Conservation (phyloP, 92 coral and sea anemone genomes). For the Palythoa grandiflora region DNA sequence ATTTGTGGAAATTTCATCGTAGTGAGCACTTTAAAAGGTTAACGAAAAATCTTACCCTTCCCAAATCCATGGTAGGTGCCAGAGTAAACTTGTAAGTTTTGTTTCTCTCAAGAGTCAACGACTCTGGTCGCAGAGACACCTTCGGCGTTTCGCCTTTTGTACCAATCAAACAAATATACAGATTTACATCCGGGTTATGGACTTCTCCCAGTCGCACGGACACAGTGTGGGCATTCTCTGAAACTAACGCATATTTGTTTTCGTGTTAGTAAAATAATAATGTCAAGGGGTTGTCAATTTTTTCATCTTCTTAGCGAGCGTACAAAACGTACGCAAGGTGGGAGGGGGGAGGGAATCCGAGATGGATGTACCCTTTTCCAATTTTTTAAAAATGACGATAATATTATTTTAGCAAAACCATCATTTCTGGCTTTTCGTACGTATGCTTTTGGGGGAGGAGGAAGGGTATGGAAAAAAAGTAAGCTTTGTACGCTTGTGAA, state of each 20-base stretch:
- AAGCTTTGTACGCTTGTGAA: too few relatives aligned
- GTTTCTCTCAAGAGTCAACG: conserved; percentile 72
- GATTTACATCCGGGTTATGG: conserved; percentile 79
- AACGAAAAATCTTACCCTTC: conserved; percentile 62
- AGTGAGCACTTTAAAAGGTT: too few relatives aligned
- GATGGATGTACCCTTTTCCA: too few relatives aligned
- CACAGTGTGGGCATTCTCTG: conserved; percentile 84
- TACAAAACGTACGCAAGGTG: too few relatives aligned
- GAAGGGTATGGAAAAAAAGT: too few relatives aligned
- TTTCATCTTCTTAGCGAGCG: not conserved
- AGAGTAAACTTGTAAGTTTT: conserved; percentile 85
- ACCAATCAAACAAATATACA: conserved; percentile 85
- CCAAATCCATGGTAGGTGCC: conserved; percentile 87
- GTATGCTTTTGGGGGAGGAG: too few relatives aligned
- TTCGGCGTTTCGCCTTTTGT: conserved; percentile 86
- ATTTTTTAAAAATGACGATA: too few relatives aligned
- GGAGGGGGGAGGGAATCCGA: too few relatives aligned
- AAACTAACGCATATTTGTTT: conserved; percentile 36
- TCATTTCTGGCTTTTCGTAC: too few relatives aligned
- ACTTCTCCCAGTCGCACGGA: conserved; percentile 88
- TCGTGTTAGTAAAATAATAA: not conserved
- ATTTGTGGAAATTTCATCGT: too few relatives aligned
- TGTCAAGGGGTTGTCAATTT: not conserved
- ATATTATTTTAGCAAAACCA: too few relatives aligned
- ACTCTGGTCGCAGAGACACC: conserved; percentile 86